These are phyloP conservation scores for Apotomis turbidana DNA, from an alignment of 2,888 invertebrate species.

Conservation along the genomic window DNA sequence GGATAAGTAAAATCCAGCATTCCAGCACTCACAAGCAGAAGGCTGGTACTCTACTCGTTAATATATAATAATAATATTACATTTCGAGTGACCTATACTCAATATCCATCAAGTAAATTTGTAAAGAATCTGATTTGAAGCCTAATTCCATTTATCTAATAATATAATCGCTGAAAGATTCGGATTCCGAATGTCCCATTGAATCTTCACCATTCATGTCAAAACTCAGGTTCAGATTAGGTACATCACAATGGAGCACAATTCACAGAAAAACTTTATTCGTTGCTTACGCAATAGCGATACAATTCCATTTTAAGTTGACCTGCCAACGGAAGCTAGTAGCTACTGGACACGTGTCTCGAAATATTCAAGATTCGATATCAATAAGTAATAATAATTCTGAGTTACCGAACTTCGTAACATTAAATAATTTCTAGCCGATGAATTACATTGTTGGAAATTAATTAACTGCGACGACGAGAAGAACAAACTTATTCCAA, in stretches of 20 bases:
- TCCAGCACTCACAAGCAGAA: too few species aligned
- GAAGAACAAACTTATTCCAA: too few species aligned
- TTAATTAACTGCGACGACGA: too few species aligned
- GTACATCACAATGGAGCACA: not conserved
- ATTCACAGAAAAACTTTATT: slow-evolving; percentile 1
- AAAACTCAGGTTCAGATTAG: not conserved
- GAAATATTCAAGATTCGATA: not conserved
- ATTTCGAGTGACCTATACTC: not conserved
- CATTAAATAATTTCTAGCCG: too few species aligned
- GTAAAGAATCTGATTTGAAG: slow-evolving; percentile 1
- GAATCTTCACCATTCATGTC: slow-evolving; percentile 10
- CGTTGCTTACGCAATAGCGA: not conserved
- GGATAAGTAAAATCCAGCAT: too few species aligned
- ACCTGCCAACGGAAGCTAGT: not conserved
- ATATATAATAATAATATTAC: too few species aligned
- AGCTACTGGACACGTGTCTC: not conserved
- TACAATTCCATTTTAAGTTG: not conserved
- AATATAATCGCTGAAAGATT: not conserved
- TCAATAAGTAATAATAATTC: not conserved
- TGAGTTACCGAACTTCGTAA: not conserved
- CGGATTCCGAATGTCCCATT: slow-evolving; percentile 1
- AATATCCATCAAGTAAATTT: not conserved
- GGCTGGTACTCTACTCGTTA: too few species aligned
- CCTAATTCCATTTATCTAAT: slow-evolving; percentile 4
- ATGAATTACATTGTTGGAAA: too few species aligned